phyloP scores from a whole-genome alignment of 1,140 invertebrate species.

The Pseudomyrmex cubaensis region DNA sequence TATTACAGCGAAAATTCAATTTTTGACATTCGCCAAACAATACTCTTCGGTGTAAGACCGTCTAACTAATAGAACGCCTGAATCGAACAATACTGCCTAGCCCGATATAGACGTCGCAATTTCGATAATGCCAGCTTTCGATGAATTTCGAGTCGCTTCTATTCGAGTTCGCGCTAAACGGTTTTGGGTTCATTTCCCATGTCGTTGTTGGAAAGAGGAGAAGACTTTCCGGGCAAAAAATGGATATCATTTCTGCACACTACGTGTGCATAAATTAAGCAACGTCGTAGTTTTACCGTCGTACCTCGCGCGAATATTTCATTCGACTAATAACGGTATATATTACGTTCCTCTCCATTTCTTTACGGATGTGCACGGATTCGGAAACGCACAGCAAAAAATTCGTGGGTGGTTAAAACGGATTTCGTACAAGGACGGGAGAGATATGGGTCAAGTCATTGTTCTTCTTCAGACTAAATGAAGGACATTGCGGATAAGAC shows the following conservation, averaged over 20 bases:
- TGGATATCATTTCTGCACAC: neutral
- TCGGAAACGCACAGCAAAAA: neutral
- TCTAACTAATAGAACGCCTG: conserved; percentile 10
- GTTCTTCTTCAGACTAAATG: neutral
- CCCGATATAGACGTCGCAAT: neutral
- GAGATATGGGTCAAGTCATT: conserved; percentile 31
- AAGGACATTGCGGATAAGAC: neutral
- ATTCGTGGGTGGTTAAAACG: neutral
- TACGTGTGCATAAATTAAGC: conserved; percentile 25
- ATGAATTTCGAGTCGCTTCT: neutral
- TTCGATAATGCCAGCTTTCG: conserved; percentile 3
- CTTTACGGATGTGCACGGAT: neutral
- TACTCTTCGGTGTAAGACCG: neutral
- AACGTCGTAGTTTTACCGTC: neutral
- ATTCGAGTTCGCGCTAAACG: neutral
- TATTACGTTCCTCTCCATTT: neutral
- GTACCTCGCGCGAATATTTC: conserved; percentile 22
- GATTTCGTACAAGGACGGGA: too few species aligned
- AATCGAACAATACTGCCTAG: neutral
- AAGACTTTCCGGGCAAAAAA: conserved; percentile 1
- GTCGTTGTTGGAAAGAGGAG: neutral
- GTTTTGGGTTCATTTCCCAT: neutral
- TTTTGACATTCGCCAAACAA: neutral
- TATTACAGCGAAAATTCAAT: conserved; percentile 13
- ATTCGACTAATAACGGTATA: conserved; percentile 12